Percentiles rank a stretch among this genome's conserved stretches.
Evolutionary conservation across 2,113 vertebrate species (phyloP).

Genomic region (Fregata magnificens): DNA sequence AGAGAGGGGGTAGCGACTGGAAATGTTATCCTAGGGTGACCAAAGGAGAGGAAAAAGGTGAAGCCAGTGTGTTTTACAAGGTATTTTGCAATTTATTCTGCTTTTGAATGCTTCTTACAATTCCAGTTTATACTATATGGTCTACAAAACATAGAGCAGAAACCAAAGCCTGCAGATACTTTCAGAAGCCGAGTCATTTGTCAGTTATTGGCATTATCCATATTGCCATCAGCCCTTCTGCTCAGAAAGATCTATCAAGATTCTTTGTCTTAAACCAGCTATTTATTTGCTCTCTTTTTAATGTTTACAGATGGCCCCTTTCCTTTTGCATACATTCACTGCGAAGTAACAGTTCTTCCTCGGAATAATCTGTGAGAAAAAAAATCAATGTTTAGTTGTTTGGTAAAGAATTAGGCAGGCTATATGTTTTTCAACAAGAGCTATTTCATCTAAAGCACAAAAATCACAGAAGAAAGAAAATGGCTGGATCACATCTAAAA

Average conservation of each 20-base stretch:
- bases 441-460: not conserved
- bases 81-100: not conserved
- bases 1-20: not conserved
- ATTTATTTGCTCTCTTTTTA: not conserved
- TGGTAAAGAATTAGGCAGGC: not conserved
- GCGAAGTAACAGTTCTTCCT: not conserved
- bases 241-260: not conserved
- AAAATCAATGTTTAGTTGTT: not conserved
- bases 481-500: not conserved
- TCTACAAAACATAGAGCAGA: not conserved
- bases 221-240: not conserved
- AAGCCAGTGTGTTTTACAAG: rapidly evolving
- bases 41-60: not conserved
- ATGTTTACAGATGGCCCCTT: not conserved
- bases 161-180: not conserved
- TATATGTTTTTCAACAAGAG: not conserved
- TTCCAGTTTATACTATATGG: rapidly evolving
- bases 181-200: too few species aligned
- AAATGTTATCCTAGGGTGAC: not conserved
- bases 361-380: not conserved
- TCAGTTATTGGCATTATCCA: not conserved
- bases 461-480: not conserved
- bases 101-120: rapidly evolving
- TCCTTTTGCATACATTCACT: not conserved
- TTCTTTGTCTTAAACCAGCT: not conserved